Evolutionary conservation across 2,113 vertebrate species (phyloP), one percentile per base, ranked within the genome.

Genomic region (Sphaerodactylus townsendi): DNA sequence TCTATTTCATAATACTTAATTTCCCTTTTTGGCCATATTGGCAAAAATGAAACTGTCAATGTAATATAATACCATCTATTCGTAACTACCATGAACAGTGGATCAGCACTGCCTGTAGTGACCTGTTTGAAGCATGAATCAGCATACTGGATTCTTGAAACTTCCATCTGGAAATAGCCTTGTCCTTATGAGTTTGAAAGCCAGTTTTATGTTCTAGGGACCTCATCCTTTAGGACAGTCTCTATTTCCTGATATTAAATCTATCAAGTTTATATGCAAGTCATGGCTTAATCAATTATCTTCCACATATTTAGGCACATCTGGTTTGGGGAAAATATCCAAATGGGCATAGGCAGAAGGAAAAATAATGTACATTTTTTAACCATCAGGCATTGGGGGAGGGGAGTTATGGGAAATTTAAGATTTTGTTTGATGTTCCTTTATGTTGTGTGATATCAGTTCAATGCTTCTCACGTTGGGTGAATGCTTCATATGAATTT

Each of bases 31-130:
- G 23, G 8, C 33, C 19, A 77, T 82, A 81, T 50, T 15, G 87
- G 35, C 11, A 90, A 62, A 87, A 75, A 13, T 81, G 19, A 85
- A 78, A 86, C 65, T 28, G 66, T 81, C 41, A 37, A 69, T 35
- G 68, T 82, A 87, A 88, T 1, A 59, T 6, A 50, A 82, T 88
- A 81, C 25, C 77, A 89, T 46, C 48, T 62, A 28, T 62, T 62
- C 59, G 56, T 30, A 56, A 21, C 23, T 39, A 56, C 79, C 35
- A 56, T 56, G 35, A 70, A 33, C 66, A 71, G 25, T 17, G 28
- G 10, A 41, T 70, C 50, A 33, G 66, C 79, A 70, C 10, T 4
- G 39, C 48, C 33, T 37, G 19, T 33, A 13, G 72, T 28, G 35
- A 59, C 33, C 35, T 77, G 35, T 17, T 23, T 39, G 48, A 76